Conservation (phyloP, 30 jellyfish, hydroid and myxozoan genomes). For the Chrysaora quinquecirrha region DNA sequence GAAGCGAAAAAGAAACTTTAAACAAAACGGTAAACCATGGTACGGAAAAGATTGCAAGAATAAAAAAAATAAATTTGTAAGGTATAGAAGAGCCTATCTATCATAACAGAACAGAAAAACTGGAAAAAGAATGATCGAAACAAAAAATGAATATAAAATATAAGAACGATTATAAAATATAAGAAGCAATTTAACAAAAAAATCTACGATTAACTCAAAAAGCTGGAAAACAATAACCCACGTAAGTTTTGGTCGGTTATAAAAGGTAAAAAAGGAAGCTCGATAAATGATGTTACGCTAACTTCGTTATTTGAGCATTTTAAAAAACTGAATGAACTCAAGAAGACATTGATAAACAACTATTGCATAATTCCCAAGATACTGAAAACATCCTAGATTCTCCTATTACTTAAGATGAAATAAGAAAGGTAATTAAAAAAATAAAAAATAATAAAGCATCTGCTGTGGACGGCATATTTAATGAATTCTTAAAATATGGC, state of each 20-base stretch:
- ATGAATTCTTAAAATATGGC: too few species aligned
- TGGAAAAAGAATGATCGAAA: not conserved
- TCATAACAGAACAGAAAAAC: not conserved
- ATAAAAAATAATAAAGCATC: too few species aligned
- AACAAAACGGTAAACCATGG: slow-evolving; percentile 6
- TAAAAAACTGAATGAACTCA: not conserved
- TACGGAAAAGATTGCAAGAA: not conserved
- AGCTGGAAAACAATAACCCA: not conserved
- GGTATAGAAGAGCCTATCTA: not conserved
- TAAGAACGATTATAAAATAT: not conserved
- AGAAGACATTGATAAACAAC: not conserved
- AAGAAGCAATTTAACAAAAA: not conserved
- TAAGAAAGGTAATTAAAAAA: too few species aligned
- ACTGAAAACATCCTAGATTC: too few species aligned
- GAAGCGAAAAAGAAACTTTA: not conserved
- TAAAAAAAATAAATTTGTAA: not conserved
- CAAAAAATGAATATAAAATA: slow-evolving; percentile 21
- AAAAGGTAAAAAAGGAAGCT: not conserved
- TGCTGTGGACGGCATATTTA: too few species aligned
- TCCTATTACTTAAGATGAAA: too few species aligned
- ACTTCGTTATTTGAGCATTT: slow-evolving; percentile 14
- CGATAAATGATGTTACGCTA: not conserved
- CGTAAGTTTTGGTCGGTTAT: slow-evolving; percentile 19
- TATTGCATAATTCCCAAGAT: not conserved
- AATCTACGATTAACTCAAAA: not conserved